Base-by-base conservation (phyloP, 2,888 invertebrate species). In the Bellardia pandia region DNA sequence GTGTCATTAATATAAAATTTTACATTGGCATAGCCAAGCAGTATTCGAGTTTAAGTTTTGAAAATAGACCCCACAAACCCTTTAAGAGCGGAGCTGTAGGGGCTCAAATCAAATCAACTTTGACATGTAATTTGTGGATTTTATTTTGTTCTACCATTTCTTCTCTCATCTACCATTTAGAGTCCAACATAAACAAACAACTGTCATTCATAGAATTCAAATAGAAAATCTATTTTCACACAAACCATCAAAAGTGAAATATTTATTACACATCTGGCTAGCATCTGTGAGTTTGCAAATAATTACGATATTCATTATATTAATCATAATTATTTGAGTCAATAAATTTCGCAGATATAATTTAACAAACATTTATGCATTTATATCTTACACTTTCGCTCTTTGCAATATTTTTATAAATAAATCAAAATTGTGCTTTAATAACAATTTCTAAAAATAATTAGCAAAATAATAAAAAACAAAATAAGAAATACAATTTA, bases 241-340 rank as follows among this genome's bases (percentile, higher is more conserved):
- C 14, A 37, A 74, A 75, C 45, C 33, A 45, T 64, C 62, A 45
- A 62, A 42, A 60, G 23, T 53, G 69, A 76, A 83, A 83, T 77
- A 77, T 77, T 77, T 77, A 77, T 83, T 77, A 64, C 51, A 74
- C 85, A 86, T 81, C 76, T 81, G 85, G 23, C 30, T 72, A 86
- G 77, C 83, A 83, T 77, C 77, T 83, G 81, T 33, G 77, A 23
- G 13, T 45, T 68, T 14, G 60, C 42, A 42, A 23, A 6, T 16
- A 8, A 30, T 66, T 45, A 64, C 13, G 40, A 45, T 23, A 51
- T 13, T 23, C 23, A n/a, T 37, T n/a, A 62, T 14, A 62, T 48
- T 62, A 53, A 30, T 71, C 78, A 68, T 58, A 45, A 48, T 56
- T 48, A 68, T 75, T 66, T 62, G 40, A 48, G 78, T 78, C 71